Conservation (phyloP, 2,797 vertebrate genomes). For the Notamacropus eugenii region DNA sequence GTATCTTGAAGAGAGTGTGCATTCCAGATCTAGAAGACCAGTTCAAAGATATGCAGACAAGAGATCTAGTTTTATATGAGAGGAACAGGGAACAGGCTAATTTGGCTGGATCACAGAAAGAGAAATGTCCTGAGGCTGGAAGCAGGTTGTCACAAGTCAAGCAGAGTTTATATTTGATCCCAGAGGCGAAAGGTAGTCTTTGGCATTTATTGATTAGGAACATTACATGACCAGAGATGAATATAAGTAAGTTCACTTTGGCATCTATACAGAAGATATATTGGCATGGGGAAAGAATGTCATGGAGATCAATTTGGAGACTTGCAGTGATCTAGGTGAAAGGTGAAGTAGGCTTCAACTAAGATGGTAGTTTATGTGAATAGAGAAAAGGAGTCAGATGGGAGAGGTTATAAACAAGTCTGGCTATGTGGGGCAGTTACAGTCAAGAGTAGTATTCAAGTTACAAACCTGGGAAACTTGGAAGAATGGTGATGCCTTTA, state of each 20-base stretch:
- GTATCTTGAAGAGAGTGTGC: background rate
- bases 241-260: background rate
- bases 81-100: background rate
- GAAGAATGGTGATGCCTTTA: background rate
- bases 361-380: background rate
- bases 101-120: background rate
- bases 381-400: background rate
- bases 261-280: background rate
- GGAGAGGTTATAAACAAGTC: background rate
- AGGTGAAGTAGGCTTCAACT: background rate
- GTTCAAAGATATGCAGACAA: background rate
- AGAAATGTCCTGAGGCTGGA: background rate
- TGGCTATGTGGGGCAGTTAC: background rate
- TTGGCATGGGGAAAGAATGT: background rate
- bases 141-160: background rate
- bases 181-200: background rate
- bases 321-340: background rate
- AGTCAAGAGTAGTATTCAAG: background rate
- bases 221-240: background rate
- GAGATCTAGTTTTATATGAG: background rate
- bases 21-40: background rate
- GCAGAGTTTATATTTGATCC: background rate
- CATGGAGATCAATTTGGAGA: background rate
- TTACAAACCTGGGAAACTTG: background rate
- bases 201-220: background rate